Evolutionary conservation across 30 jellyfish, hydroid and myxozoan species (phyloP), one percentile per base, ranked within the genome.

Genomic region (Clytia hemisphaerica): DNA sequence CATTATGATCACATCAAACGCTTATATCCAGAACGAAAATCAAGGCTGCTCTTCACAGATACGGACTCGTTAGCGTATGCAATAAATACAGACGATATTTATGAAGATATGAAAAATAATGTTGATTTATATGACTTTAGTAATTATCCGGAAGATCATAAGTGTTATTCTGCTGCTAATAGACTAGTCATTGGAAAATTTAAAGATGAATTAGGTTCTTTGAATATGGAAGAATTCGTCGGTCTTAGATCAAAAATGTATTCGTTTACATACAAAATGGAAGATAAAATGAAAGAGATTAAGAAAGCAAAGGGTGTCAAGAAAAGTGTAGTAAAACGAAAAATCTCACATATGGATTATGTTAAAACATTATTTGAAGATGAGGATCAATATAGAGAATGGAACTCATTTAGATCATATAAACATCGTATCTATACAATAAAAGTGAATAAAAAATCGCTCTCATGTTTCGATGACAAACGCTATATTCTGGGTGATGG

Each of bases 401-500:
- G n/a, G n/a, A n/a, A n/a, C n/a, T n/a, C n/a, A n/a, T n/a, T n/a
- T n/a, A n/a, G n/a, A n/a, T n/a, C n/a, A n/a, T n/a, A n/a, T n/a
- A n/a, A n/a, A n/a, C n/a, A n/a, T n/a, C n/a, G n/a, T n/a, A n/a
- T n/a, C n/a, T n/a, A n/a, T n/a, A n/a, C n/a, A n/a, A n/a, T n/a
- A n/a, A n/a, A 35, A 59, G 31, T 77, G 22, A 57, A 77, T 50
- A 64, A 77, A 65, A 50, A 31, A 28, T 34, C 76, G 34, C 64
- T 77, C 62, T 22, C 71, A 22, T 50, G 71, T 42, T 48, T 25
- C 35, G 92, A 77, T 51, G 92, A 66, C 45, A 77, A 77, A 50
- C 51, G 83, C 65, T 48, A 34, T 48, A 48, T 77, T 22, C 53
- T 65, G 55, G 77, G 54, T 1, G 65, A 77, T 49, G 83, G 83